phyloP scores from a whole-genome alignment of 2,113 vertebrate genomes.

The Cinclus cinclus region DNA sequence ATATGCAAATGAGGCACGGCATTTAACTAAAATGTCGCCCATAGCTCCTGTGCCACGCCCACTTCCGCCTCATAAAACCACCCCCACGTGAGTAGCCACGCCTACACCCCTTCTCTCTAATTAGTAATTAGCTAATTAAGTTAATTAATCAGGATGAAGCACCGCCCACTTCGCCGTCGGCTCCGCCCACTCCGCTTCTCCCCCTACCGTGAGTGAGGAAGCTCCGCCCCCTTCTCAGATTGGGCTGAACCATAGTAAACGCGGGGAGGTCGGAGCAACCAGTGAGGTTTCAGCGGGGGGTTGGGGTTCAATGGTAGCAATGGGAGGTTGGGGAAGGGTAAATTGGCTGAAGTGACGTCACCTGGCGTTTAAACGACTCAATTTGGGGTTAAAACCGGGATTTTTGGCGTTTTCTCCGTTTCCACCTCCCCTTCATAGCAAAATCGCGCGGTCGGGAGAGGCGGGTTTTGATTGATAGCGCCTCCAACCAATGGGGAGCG shows the following conservation, averaged over 20 bases:
- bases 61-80: fast-evolving
- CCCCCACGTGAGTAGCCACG: not conserved
- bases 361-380: fast-evolving
- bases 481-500: fast-evolving
- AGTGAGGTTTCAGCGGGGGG: fast-evolving
- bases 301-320: fast-evolving
- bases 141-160: not conserved
- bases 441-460: fast-evolving
- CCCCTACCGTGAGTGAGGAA: fast-evolving
- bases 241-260: fast-evolving
- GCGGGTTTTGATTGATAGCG: not conserved
- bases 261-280: fast-evolving
- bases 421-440: fast-evolving
- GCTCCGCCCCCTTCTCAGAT: not conserved
- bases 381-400: fast-evolving
- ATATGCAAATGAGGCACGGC: fast-evolving
- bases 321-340: fast-evolving
- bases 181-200: not conserved
- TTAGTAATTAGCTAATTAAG: too few relatives aligned
- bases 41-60: fast-evolving
- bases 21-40: fast-evolving
- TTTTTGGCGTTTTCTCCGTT: not conserved
- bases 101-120: not conserved
- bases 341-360: fast-evolving
- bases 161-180: fast-evolving